phyloP scores from a whole-genome alignment of 1,140 invertebrate genomes.

The Drosophila kanapiae region DNA sequence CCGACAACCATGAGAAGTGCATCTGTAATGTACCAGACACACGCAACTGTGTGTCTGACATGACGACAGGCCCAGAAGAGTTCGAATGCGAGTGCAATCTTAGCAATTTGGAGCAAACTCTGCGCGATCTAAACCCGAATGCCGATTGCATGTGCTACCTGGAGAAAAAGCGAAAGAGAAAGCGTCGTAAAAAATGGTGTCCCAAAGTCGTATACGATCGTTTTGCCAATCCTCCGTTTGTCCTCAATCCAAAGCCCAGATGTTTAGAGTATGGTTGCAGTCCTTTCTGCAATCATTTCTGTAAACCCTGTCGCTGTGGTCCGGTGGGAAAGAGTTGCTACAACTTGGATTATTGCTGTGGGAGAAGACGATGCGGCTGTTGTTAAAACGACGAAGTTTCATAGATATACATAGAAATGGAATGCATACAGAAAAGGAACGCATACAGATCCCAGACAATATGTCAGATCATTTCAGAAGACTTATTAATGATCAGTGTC shows the following conservation, averaged over 20 bases:
- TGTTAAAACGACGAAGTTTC: neutral
- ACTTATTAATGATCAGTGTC: neutral
- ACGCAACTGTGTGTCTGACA: neutral
- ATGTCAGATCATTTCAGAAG: slow-evolving; percentile 12
- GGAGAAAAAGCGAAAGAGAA: slow-evolving; percentile 17
- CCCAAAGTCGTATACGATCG: slow-evolving; percentile 23
- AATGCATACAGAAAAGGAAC: neutral
- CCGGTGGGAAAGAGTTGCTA: slow-evolving; percentile 20
- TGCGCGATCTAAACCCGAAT: slow-evolving; percentile 37
- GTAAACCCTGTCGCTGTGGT: neutral
- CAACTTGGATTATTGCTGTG: slow-evolving; percentile 4
- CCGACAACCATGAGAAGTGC: neutral
- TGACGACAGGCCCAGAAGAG: rapidly evolving
- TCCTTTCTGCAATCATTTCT: neutral
- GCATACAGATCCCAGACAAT: neutral
- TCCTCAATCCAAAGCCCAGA: slow-evolving; percentile 41
- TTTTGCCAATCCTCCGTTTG: slow-evolving; percentile 49
- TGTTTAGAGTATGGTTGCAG: neutral
- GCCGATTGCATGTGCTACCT: slow-evolving; percentile 38
- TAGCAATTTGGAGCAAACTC: slow-evolving; percentile 25
- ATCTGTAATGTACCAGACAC: neutral
- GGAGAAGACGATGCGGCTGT: neutral
- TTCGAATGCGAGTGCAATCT: slow-evolving; percentile 17
- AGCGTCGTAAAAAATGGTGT: slow-evolving; percentile 10
- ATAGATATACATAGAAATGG: neutral